Evolutionary conservation across 2,888 invertebrate species (phyloP), one percentile per base, ranked within the genome.

Genomic region (Drosophila borborema): DNA sequence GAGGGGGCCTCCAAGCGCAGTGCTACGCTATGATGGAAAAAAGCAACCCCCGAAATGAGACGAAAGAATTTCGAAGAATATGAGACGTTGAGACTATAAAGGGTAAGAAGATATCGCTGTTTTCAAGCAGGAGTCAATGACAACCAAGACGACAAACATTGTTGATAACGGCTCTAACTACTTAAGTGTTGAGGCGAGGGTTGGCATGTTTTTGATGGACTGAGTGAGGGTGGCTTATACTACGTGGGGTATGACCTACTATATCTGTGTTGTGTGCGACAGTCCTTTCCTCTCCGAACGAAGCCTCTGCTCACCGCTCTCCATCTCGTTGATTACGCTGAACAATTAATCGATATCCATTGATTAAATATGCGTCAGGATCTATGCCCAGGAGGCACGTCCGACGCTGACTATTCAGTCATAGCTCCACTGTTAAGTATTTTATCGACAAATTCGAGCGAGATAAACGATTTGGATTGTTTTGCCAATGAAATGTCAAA

Each of bases 341-440:
- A 67, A 70, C 79, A 79, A 74, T 74, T 80, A 88, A 85, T 85
- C 84, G 89, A 85, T 85, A 86, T 84, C 61, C 89, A 86, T 85
- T 85, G 84, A 89, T 86, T 85, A 87, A 85, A 89, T 86, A 65
- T 34, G 34, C 34, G 73, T 76, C 69, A 71, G 77, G 76, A 68
- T 74, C 62, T 74, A 54, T 64, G 49, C 55, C 56, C 38, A 40
- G 20, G 56, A 46, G 59, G 70, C 77, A 63, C 65, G 72, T 72
- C 46, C 59, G 40, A 23, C 45, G 38, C 48, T 60, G 65, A 77
- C 75, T 64, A 68, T 76, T 62, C 54, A 64, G 61, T 54, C 51
- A 66, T 58, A 45, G 72, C 72, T 67, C 55, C 48, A 38, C 43
- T 63, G 64, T 16, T 74, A 70, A 67, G 62, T 73, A 70, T 61